Evolutionary conservation across 2,888 invertebrate genomes (phyloP).

Genomic region (Tenodera sinensis): DNA sequence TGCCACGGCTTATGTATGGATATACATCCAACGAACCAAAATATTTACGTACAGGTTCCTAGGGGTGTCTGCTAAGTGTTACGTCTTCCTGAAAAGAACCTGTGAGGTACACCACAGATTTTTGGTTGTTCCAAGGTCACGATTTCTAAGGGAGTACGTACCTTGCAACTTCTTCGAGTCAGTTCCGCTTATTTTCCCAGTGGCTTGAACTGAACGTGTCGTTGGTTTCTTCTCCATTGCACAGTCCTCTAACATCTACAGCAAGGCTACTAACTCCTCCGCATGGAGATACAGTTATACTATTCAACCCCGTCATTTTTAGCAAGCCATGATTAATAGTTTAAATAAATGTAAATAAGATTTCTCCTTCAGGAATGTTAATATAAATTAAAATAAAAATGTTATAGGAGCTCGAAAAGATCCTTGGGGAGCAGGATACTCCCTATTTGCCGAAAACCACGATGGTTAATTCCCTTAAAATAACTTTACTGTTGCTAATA

Average conservation of each 20-base stretch:
- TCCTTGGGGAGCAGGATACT: slow-evolving; percentile 52
- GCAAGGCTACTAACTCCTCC: slow-evolving; percentile 59
- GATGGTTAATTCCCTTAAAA: slow-evolving; percentile 12
- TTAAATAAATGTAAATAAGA: slow-evolving; percentile 24
- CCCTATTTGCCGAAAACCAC: slow-evolving; percentile 37
- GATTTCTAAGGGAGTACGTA: slow-evolving; percentile 42
- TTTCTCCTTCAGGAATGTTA: slow-evolving; percentile 11
- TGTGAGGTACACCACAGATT: too few relatives aligned
- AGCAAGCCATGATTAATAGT: slow-evolving; percentile 64
- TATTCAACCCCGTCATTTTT: slow-evolving; percentile 72
- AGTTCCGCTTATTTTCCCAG: slow-evolving; percentile 66
- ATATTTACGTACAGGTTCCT: too few relatives aligned
- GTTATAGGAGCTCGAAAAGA: slow-evolving; percentile 43
- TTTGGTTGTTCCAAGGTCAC: not conserved
- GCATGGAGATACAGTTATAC: slow-evolving; percentile 66
- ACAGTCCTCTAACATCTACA: slow-evolving; percentile 54
- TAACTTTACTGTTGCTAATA: slow-evolving; percentile 65
- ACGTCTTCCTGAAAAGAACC: too few relatives aligned
- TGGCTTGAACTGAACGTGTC: slow-evolving; percentile 63
- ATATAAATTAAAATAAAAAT: slow-evolving; percentile 11
- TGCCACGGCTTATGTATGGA: too few relatives aligned
- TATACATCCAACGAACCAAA: too few relatives aligned
- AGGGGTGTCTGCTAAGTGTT: too few relatives aligned
- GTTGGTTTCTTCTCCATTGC: slow-evolving; percentile 76
- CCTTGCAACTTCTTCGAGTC: slow-evolving; percentile 73